Percentiles rank a stretch among this genome's conserved stretches.
Evolutionary conservation across 1,140 invertebrate species (phyloP).

Genomic region (Sminthurinus signatus): DNA sequence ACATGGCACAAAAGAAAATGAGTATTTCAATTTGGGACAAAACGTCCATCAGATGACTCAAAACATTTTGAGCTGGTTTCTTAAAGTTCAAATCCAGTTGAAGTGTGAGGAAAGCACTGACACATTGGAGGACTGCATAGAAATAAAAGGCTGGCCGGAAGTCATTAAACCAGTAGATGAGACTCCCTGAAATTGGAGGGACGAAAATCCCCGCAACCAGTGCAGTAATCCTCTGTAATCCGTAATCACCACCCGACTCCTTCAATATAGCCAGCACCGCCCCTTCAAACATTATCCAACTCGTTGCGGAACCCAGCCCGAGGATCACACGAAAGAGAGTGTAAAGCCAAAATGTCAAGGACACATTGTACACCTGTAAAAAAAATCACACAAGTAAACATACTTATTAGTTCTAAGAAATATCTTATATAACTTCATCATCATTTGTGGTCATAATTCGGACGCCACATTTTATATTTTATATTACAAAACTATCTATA

Average conservation of each 20-base stretch:
- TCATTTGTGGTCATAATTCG: too few species aligned
- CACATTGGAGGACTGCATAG: conserved; percentile 63
- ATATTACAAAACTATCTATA: background rate
- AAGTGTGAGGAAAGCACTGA: conserved; percentile 61
- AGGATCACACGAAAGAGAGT: conserved; percentile 64
- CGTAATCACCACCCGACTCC: conserved; percentile 66
- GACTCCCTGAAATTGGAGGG: conserved; percentile 64
- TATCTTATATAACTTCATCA: background rate
- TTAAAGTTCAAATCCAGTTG: conserved; percentile 71
- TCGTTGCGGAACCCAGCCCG: conserved; percentile 59
- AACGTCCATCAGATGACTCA: conserved; percentile 62
- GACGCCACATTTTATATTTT: too few species aligned
- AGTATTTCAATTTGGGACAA: conserved; percentile 66
- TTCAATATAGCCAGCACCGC: conserved; percentile 70
- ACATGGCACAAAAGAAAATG: conserved; percentile 63
- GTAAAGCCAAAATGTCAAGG: conserved; percentile 68
- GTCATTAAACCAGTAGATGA: conserved; percentile 51
- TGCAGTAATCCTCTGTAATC: conserved; percentile 71
- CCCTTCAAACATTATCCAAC: conserved; percentile 74
- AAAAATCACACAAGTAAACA: too few species aligned
- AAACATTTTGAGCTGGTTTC: conserved; percentile 61
- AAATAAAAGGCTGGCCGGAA: conserved; percentile 71
- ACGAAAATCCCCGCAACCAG: conserved; percentile 68
- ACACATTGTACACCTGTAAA: conserved; percentile 53
- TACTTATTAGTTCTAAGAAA: too few species aligned